Evolutionary conservation across 2,797 vertebrate genomes (phyloP).

Genomic region (Florisuga fusca): DNA sequence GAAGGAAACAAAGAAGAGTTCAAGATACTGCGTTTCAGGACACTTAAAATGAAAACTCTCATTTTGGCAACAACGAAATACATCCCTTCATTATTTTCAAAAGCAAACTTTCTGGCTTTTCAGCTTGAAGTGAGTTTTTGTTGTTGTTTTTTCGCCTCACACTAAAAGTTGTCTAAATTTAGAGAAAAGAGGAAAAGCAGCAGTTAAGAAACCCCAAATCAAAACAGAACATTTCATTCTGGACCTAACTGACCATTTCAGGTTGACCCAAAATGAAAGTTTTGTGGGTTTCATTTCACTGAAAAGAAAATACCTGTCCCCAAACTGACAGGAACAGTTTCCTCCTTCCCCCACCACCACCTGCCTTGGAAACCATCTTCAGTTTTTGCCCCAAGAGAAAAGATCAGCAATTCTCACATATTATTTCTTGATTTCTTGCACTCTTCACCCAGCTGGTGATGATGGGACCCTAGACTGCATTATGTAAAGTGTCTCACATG

Average conservation of each 20-base stretch:
- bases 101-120: background rate
- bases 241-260: background rate
- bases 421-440: background rate
- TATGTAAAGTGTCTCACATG: accelerated
- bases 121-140: background rate
- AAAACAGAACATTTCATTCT: background rate
- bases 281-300: background rate
- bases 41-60: background rate
- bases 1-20: background rate
- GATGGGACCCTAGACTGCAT: background rate
- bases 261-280: background rate
- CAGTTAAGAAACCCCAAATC: background rate
- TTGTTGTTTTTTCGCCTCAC: background rate
- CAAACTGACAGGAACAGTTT: accelerated
- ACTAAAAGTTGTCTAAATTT: background rate
- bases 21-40: background rate
- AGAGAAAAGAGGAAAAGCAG: background rate
- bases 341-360: too few species aligned
- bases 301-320: background rate
- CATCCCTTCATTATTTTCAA: background rate
- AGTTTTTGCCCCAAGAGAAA: background rate
- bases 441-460: background rate
- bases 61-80: background rate
- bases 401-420: background rate
- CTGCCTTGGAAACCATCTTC: background rate